Percentiles rank a stretch among this genome's conserved stretches.
These are phyloP conservation scores for Mionectes macconnelli DNA, from an alignment of 2,113 vertebrate genomes.

Conservation along the genomic window DNA sequence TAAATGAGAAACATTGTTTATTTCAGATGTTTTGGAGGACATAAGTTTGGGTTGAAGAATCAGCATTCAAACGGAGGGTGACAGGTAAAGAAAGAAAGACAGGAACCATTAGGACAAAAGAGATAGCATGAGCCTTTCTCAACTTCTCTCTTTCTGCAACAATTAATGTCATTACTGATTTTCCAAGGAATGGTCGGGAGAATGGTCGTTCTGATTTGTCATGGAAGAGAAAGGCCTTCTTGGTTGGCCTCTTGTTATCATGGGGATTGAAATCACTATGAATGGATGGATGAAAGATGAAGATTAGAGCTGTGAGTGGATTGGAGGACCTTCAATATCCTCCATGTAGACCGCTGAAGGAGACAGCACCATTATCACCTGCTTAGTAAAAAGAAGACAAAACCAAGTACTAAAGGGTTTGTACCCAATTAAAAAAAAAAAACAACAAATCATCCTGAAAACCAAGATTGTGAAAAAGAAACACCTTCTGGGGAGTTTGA, in stretches of 20 bases:
- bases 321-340: background rate
- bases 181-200: background rate
- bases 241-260: accelerated
- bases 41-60: accelerated
- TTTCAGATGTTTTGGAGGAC: background rate
- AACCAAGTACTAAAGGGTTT: background rate
- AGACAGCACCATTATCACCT: background rate
- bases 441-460: background rate
- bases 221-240: background rate
- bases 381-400: background rate
- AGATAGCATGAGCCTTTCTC: background rate
- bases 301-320: background rate
- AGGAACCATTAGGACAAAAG: background rate
- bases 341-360: background rate
- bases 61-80: background rate
- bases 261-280: background rate
- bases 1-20: accelerated
- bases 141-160: background rate
- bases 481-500: accelerated
- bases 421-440: no score
- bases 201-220: background rate
- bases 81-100: background rate
- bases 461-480: background rate
- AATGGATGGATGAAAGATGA: background rate
- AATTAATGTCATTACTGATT: background rate